phyloP scores from a whole-genome alignment of 2,888 invertebrate species.

The Drosophila dives region DNA sequence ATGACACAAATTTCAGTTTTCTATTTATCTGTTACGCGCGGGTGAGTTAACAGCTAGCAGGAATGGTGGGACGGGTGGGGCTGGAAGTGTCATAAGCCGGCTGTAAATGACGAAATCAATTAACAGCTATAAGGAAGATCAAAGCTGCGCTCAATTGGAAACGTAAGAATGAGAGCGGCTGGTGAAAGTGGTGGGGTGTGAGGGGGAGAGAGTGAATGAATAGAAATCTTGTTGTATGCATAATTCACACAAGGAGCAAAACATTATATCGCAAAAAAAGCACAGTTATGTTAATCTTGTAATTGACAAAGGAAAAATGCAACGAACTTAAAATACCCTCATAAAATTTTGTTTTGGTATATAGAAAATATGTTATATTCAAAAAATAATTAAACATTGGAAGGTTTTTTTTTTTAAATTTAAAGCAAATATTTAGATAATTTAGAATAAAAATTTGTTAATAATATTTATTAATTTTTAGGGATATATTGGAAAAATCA shows the following conservation, averaged over 20 bases:
- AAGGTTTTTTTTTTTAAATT: background rate
- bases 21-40: slow-evolving; percentile 45
- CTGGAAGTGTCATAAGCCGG: slow-evolving; percentile 27
- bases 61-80: background rate
- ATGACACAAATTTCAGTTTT: slow-evolving; percentile 40
- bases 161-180: slow-evolving; percentile 28
- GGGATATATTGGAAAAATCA: background rate
- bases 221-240: slow-evolving; percentile 52
- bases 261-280: slow-evolving; percentile 25
- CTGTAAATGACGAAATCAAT: slow-evolving; percentile 51
- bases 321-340: slow-evolving; percentile 23
- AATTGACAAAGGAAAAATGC: slow-evolving; percentile 13
- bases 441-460: too few relatives aligned
- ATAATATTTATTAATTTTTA: background rate
- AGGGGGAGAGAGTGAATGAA: slow-evolving; percentile 15
- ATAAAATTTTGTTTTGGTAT: background rate
- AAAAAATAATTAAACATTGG: background rate
- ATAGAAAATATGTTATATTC: background rate
- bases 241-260: slow-evolving; percentile 48
- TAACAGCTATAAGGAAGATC: slow-evolving; percentile 57
- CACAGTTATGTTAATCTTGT: slow-evolving; percentile 26
- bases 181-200: background rate
- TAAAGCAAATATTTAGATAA: background rate
- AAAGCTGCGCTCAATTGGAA: slow-evolving; percentile 56
- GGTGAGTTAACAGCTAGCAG: slow-evolving; percentile 12